These are phyloP conservation scores for Patella pellucida DNA, from an alignment of 2,888 invertebrate genomes.

Conservation along the genomic window DNA sequence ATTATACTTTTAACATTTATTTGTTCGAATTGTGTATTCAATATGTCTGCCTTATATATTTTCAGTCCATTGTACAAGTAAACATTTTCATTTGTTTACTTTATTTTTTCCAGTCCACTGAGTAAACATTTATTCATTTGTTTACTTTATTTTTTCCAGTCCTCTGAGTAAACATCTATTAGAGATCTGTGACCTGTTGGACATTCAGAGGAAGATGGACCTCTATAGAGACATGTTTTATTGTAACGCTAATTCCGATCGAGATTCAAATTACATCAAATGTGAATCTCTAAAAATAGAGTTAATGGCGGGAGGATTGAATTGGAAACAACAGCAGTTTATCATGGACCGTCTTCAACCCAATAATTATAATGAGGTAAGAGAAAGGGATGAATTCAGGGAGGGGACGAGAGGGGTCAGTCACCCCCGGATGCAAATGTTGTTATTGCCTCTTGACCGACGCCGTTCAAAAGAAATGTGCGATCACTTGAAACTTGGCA, in stretches of 20 bases:
- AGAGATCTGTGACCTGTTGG: slow-evolving; percentile 66
- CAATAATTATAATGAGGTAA: slow-evolving; percentile 65
- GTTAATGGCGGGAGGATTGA: slow-evolving; percentile 69
- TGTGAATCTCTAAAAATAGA: slow-evolving; percentile 67
- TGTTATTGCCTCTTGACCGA: too few relatives aligned
- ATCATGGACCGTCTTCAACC: slow-evolving; percentile 67
- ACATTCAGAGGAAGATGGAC: slow-evolving; percentile 69
- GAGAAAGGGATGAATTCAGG: too few relatives aligned
- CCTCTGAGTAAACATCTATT: slow-evolving; percentile 65
- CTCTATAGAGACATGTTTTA: slow-evolving; percentile 69
- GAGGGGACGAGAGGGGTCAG: too few relatives aligned
- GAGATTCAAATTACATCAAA: slow-evolving; percentile 68
- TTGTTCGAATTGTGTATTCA: too few relatives aligned
- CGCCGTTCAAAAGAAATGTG: too few relatives aligned
- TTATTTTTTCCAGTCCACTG: slow-evolving; percentile 36
- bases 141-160: slow-evolving; percentile 45
- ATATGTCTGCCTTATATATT: too few relatives aligned
- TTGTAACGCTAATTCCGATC: slow-evolving; percentile 63
- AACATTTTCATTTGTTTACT: too few relatives aligned
- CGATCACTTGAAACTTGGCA: too few relatives aligned
- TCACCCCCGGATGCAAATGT: too few relatives aligned
- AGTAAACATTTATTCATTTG: too few relatives aligned
- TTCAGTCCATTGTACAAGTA: too few relatives aligned
- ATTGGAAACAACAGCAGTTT: slow-evolving; percentile 69
- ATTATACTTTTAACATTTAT: too few relatives aligned